Percentiles rank a stretch among this genome's conserved stretches.
Evolutionary conservation across 2,888 invertebrate genomes (phyloP).

Genomic region (Dorcus parallelipipedus): DNA sequence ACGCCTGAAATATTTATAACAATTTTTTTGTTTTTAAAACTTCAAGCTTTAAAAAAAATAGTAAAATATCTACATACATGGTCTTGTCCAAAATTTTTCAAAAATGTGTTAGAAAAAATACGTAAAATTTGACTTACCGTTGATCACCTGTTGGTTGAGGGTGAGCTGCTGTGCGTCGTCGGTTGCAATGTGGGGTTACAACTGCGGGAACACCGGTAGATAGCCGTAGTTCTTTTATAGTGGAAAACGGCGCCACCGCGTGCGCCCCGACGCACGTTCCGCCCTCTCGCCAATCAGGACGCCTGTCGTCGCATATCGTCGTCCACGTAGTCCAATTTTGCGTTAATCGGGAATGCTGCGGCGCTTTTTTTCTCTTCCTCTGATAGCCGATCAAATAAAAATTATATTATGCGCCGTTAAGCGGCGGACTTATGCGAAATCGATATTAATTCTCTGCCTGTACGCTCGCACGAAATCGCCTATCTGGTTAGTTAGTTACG

Average conservation of each 20-base stretch:
- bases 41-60: too few relatives aligned
- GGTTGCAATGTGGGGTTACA: constrained; percentile 22
- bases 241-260: constrained; percentile 33
- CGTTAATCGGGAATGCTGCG: background rate
- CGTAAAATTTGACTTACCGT: background rate
- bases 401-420: too few relatives aligned
- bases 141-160: constrained; percentile 12
- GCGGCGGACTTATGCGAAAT: too few relatives aligned
- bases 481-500: too few relatives aligned
- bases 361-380: too few relatives aligned
- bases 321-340: background rate
- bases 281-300: constrained; percentile 35
- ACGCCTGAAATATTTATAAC: too few relatives aligned
- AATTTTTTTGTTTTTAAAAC: too few relatives aligned
- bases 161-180: background rate
- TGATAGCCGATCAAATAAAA: too few relatives aligned
- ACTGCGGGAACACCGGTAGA: constrained; percentile 47
- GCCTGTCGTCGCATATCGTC: background rate
- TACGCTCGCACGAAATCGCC: too few relatives aligned
- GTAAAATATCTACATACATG: too few relatives aligned
- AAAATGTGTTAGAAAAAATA: background rate
- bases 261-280: constrained; percentile 49
- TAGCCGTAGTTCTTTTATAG: constrained; percentile 51
- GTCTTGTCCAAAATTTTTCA: too few relatives aligned
- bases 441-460: too few relatives aligned